Percentiles rank a stretch among this genome's conserved stretches.
Evolutionary conservation across 1,140 invertebrate genomes (phyloP).

Genomic region (Schlechtendalia chinensis): DNA sequence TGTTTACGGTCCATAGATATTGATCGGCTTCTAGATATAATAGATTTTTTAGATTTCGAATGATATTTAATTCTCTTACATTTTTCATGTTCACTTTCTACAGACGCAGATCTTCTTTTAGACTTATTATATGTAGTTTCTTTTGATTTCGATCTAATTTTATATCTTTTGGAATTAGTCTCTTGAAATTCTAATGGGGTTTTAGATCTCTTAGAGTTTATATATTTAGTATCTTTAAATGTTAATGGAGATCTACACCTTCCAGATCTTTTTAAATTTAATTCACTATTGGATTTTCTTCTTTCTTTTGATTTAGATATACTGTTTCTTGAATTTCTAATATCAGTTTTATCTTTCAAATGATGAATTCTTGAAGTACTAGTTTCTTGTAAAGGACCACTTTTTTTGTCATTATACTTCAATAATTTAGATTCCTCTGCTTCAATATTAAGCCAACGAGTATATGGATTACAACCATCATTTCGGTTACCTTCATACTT

Average conservation of each 20-base stretch:
- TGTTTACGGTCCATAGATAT: neutral
- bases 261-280: slow-evolving; percentile 4
- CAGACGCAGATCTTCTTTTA: neutral
- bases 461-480: slow-evolving; percentile 33
- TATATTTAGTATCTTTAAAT: neutral
- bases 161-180: neutral
- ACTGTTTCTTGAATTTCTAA: slow-evolving; percentile 15
- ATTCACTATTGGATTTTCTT: slow-evolving; percentile 10
- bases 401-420: neutral
- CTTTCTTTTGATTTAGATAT: slow-evolving; percentile 23
- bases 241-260: slow-evolving; percentile 8
- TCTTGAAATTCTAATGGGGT: neutral
- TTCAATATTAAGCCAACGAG: slow-evolving; percentile 40
- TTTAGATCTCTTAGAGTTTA: neutral
- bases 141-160: neutral
- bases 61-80: neutral
- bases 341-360: slow-evolving; percentile 11
- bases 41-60: slow-evolving; percentile 13
- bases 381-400: neutral
- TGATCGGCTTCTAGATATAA: neutral
- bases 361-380: neutral
- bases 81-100: neutral
- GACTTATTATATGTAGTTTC: neutral
- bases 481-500: slow-evolving; percentile 30
- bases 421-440: slow-evolving; percentile 40